Evolutionary conservation across 1,140 invertebrate species (phyloP).

Genomic region (Leptoteleia sp.): DNA sequence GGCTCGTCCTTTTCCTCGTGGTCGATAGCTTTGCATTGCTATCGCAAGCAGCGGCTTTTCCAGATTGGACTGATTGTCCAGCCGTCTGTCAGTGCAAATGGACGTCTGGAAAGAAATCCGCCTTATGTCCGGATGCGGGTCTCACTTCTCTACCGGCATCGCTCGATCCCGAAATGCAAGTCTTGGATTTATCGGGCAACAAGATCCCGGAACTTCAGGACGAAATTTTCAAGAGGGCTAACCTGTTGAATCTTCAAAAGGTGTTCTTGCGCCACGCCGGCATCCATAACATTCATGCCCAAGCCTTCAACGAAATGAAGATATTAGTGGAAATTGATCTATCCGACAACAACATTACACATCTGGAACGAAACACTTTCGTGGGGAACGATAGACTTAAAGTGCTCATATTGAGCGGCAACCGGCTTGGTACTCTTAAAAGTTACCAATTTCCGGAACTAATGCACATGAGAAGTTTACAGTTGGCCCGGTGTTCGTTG

Average conservation of each 20-base stretch:
- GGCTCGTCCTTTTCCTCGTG: conserved; percentile 74
- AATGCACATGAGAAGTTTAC: conserved; percentile 86
- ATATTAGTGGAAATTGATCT: conserved; percentile 94
- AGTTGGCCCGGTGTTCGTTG: conserved; percentile 89
- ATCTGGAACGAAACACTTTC: conserved; percentile 87
- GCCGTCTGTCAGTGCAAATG: conserved; percentile 92
- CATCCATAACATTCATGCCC: conserved; percentile 87
- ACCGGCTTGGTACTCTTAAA: conserved; percentile 85
- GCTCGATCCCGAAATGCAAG: conserved; percentile 91
- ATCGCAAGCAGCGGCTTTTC: conserved; percentile 80
- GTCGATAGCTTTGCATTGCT: conserved; percentile 70
- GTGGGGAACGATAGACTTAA: conserved; percentile 87
- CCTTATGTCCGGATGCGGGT: conserved; percentile 88
- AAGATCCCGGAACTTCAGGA: conserved; percentile 87
- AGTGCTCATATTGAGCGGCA: conserved; percentile 86
- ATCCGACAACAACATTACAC: conserved; percentile 86
- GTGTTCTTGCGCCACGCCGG: conserved; percentile 89
- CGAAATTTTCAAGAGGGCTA: conserved; percentile 89
- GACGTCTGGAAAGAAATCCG: conserved; percentile 93
- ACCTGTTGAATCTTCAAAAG: conserved; percentile 91
- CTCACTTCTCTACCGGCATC: conserved; percentile 87
- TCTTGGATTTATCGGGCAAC: conserved; percentile 91
- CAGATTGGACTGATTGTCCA: conserved; percentile 92
- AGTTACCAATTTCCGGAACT: conserved; percentile 87
- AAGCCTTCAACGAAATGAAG: conserved; percentile 91